Evolutionary conservation across 2,888 invertebrate genomes (phyloP).

Genomic region (Brassicogethes aeneus): DNA sequence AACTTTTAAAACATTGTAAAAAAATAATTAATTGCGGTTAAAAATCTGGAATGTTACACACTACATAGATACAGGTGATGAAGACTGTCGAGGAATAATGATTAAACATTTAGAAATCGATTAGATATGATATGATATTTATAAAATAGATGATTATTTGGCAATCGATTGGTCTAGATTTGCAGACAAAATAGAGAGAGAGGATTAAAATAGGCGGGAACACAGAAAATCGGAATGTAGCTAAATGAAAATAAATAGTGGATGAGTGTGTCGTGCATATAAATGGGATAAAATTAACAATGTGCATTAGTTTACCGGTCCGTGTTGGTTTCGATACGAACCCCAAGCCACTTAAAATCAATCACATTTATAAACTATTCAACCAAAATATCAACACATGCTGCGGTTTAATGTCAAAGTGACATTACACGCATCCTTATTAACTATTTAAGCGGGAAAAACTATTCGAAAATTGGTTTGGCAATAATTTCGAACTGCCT

Average conservation of each 20-base stretch:
- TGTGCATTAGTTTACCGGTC: not conserved
- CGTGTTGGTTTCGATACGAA: conserved; percentile 1
- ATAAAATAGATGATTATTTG: not conserved
- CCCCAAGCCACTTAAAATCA: conserved; percentile 18
- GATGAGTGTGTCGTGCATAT: not conserved
- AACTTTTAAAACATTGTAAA: too few relatives aligned
- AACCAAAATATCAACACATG: conserved; percentile 31
- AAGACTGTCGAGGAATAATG: too few relatives aligned
- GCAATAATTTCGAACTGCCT: conserved; percentile 11
- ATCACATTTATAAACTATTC: conserved; percentile 28
- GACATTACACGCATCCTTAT: conserved; percentile 32
- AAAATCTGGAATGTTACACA: too few relatives aligned
- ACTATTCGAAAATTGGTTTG: conserved; percentile 24
- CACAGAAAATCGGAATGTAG: not conserved
- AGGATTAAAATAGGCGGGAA: too few relatives aligned
- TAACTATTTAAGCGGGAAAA: conserved; percentile 26
- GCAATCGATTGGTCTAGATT: not conserved
- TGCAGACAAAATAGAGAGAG: too few relatives aligned
- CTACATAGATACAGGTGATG: too few relatives aligned
- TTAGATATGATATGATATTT: too few relatives aligned
- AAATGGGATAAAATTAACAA: conserved; percentile 2
- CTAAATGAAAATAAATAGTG: not conserved
- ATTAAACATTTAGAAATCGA: too few relatives aligned
- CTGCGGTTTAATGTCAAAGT: conserved; percentile 31
- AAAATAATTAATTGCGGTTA: too few relatives aligned